Evolutionary conservation across 30 jellyfish, hydroid and myxozoan genomes (phyloP), one percentile per base, ranked within the genome.

Genomic region (Nemopilema nomurai): DNA sequence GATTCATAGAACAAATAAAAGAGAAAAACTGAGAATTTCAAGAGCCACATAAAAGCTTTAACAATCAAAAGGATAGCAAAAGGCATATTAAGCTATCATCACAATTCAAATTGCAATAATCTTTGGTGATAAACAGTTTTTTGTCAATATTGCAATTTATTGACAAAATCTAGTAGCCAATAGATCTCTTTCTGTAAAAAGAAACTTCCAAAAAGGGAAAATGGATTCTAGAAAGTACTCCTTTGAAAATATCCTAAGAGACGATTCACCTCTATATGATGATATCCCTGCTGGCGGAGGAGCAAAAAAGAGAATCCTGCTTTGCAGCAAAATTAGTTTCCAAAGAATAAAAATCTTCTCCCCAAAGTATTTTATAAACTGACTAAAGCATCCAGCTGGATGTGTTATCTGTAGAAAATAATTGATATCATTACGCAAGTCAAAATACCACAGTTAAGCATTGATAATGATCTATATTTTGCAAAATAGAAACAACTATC

Each of bases 261-360:
- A n/a, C n/a, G n/a, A 41, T 41, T 41, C 57, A 95, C 99, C 99
- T 86, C 99, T 86, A 77, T 80, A 90, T 49, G 98, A 86, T 23
- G 95, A 96, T 17, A 84, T 85, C 32, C 99, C 99, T 21, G 96
- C 99, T 18, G 99, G 99, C 32, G 99, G 99, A 20, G 97, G 97
- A 3, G 97, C 95, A 76, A 88, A 90, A 74, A 90, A 95, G 75
- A 95, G 63, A 18, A 95, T 95, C 64, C 96, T 83, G 66, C 87
- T 86, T 75, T 95, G 97, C 62, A 95, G 93, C 73, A 95, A 77
- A 49, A 95, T 75, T 28, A 95, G 76, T 79, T 95, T 95, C 99
- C 99, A 95, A 24, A 95, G 71, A 22, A 90, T 88, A 77, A 95
- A 95, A 20, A 95, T 63, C 33, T 90, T 95, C 76, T 83, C 99